Evolutionary conservation across 92 coral and sea anemone species (phyloP).

Genomic region (Umimayanthus chanpuru): DNA sequence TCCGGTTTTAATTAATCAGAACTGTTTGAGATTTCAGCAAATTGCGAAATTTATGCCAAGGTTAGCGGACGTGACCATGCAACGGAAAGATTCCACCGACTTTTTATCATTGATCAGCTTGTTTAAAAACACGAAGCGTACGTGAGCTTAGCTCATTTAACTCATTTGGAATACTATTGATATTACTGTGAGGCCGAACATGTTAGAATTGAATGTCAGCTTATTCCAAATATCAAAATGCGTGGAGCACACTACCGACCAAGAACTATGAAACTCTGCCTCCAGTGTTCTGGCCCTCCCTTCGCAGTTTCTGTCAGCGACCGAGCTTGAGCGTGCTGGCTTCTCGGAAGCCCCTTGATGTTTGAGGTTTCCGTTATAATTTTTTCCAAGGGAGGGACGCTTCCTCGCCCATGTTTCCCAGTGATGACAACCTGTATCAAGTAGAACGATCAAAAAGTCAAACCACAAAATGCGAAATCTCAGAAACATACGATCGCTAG

Average conservation of each 20-base stretch:
- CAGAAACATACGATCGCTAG: neutral
- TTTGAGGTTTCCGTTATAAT: slow-evolving; percentile 18
- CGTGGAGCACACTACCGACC: neutral
- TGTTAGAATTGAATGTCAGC: too few species aligned
- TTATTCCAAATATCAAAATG: neutral
- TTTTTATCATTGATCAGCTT: too few species aligned
- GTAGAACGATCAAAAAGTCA: slow-evolving; percentile 5
- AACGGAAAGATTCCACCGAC: neutral
- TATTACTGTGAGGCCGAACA: too few species aligned
- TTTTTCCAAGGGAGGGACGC: neutral
- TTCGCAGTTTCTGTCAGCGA: neutral
- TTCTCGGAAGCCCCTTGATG: slow-evolving; percentile 4
- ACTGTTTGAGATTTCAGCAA: neutral
- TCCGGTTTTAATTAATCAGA: neutral
- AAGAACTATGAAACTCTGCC: neutral
- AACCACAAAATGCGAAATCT: neutral
- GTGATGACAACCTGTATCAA: slow-evolving; percentile 1
- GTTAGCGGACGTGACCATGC: neutral
- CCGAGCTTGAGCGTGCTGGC: neutral
- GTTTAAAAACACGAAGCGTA: too few species aligned
- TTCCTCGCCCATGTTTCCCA: neutral
- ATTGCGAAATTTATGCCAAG: slow-evolving; percentile 12
- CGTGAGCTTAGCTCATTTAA: neutral
- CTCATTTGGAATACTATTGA: too few species aligned
- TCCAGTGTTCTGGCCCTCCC: neutral